Conservation (phyloP, 2,888 invertebrate genomes). For the Didymodactylos carnosus region DNA sequence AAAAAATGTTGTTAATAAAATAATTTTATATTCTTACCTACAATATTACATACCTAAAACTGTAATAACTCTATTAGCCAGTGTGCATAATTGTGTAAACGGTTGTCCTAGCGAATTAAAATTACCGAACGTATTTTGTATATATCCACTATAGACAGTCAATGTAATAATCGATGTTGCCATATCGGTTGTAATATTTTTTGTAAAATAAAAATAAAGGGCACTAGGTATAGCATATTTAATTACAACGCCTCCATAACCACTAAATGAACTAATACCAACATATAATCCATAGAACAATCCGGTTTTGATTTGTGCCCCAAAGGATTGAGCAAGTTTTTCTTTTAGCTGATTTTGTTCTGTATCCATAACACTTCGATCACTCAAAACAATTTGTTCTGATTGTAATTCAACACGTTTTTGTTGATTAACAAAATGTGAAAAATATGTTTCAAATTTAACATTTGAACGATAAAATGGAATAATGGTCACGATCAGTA, state of each 20-base stretch:
- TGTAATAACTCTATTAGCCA: not conserved
- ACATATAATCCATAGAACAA: not conserved
- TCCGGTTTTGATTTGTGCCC: not conserved
- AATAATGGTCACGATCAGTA: not conserved
- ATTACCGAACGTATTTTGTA: not conserved
- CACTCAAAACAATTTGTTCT: not conserved
- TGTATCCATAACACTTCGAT: not conserved
- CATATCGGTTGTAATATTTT: not conserved
- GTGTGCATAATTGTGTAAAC: not conserved
- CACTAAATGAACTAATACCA: not conserved
- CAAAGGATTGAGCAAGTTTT: too few species aligned
- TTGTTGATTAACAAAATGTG: not conserved
- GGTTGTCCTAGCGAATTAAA: not conserved
- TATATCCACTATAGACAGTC: not conserved
- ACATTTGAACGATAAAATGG: not conserved
- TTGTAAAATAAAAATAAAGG: not conserved
- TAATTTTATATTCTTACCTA: too few species aligned
- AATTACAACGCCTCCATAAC: not conserved
- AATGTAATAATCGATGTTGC: not conserved
- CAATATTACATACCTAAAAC: not conserved
- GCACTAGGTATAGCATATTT: not conserved
- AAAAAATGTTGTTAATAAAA: too few species aligned
- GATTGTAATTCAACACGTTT: not conserved
- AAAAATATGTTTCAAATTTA: not conserved
- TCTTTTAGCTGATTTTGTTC: too few species aligned